A percentile compares a stretch with the other conserved stretches of the same genome.
Evolutionary conservation across 2,797 vertebrate genomes (phyloP).

Genomic region (Spheniscus humboldti): DNA sequence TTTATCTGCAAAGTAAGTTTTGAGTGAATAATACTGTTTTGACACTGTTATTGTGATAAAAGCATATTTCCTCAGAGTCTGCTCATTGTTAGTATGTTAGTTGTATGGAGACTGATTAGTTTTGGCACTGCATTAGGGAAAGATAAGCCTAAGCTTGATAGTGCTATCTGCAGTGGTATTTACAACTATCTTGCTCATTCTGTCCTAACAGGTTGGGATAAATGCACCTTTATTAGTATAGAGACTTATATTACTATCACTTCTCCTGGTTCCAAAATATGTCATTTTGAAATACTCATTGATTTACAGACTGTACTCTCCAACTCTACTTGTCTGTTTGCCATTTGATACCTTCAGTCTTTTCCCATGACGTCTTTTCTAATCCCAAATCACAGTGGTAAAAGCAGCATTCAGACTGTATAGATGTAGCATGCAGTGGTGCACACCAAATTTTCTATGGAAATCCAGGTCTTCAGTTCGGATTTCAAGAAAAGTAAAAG

Average conservation of each 20-base stretch:
- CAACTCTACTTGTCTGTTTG: not conserved
- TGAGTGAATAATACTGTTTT: constrained; percentile 13
- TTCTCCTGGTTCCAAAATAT: not conserved
- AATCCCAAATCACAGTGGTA: not conserved
- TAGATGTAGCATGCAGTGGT: not conserved
- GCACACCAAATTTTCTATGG: not conserved
- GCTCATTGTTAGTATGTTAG: not conserved
- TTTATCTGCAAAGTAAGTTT: constrained; percentile 26
- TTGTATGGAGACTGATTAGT: not conserved
- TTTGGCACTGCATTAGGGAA: not conserved
- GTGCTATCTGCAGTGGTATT: not conserved
- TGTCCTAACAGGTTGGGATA: not conserved
- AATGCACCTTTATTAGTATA: not conserved
- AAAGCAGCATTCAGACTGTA: not conserved
- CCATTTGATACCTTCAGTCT: not conserved
- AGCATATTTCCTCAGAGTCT: not conserved
- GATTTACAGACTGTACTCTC: not conserved
- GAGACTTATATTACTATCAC: not conserved
- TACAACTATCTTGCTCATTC: not conserved
- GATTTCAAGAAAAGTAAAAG: not conserved
- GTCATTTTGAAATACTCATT: not conserved
- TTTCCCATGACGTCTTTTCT: not conserved
- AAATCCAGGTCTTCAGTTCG: not conserved
- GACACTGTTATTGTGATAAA: constrained; percentile 4
- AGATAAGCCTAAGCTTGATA: not conserved